A percentile compares a stretch with the other conserved stretches of the same genome.
These are phyloP conservation scores for Syrmaticus mikado DNA, from an alignment of 2,113 vertebrate species.

Conservation along the genomic window DNA sequence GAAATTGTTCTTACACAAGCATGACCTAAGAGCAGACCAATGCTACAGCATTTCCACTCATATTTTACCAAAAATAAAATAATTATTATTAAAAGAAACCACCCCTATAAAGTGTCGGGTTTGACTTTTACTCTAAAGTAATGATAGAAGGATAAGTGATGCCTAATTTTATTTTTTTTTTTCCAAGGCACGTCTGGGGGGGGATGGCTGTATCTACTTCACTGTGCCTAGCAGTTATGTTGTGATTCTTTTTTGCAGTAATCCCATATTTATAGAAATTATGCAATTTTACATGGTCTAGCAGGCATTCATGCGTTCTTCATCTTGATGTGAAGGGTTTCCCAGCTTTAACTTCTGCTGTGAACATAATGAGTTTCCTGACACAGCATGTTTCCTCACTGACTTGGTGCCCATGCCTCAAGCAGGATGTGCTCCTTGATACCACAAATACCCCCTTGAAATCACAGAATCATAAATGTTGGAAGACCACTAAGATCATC, in stretches of 20 bases:
- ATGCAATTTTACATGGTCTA: neutral
- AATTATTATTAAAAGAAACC: neutral
- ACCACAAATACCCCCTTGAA: neutral
- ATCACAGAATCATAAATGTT: too few species aligned
- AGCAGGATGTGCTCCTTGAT: neutral
- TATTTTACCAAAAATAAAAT: neutral
- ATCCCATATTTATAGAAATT: neutral
- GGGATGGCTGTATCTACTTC: neutral
- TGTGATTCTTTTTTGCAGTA: neutral
- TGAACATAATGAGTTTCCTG: slow-evolving; percentile 11
- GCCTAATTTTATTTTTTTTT: neutral
- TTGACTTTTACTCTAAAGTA: neutral
- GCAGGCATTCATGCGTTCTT: neutral
- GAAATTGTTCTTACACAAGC: neutral
- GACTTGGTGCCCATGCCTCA: neutral
- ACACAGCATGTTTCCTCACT: neutral
- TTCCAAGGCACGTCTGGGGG: neutral
- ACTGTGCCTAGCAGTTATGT: neutral
- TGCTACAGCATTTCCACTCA: neutral
- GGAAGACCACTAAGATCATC: too few species aligned
- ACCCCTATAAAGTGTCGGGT: neutral
- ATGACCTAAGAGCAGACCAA: neutral
- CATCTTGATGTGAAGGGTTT: neutral
- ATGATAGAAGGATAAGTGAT: neutral
- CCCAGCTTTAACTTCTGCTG: neutral